Evolutionary conservation across 1,140 invertebrate species (phyloP), one percentile per base, ranked within the genome.

Genomic region (Lordiphosa collinella): DNA sequence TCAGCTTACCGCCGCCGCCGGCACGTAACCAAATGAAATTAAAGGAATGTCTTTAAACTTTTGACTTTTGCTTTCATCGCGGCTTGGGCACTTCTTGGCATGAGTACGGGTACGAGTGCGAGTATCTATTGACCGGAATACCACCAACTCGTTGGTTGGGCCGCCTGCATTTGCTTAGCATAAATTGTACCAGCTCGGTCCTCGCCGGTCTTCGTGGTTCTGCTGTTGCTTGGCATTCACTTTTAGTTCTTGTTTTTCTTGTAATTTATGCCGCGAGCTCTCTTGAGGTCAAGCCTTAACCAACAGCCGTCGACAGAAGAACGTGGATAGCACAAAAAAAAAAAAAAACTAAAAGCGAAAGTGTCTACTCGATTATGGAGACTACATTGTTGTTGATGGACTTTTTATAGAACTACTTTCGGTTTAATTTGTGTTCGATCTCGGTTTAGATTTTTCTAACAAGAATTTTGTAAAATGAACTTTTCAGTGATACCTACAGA

Each of bases 111-210:
- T 40, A 12, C 10, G n/a, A n/a, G n/a, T 6, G 14, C 13, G 25
- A 29, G 61, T 61, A 48, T 71, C 61, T 49, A 71, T 72, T 62
- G 50, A 57, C 51, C 54, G 55, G 47, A 52, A 49, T 56, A n/a
- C 32, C 13, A 43, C 32, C 38, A 9, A 13, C 18, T 12, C 10
- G 11, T 25, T 32, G 9, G 31, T 54, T 56, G 56, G 44, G 38
- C 53, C 36, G 56, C 48, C 62, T 69, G 78, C 78, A 84, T 84
- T 72, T 69, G 63, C 46, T 84, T 78, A 78, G 60, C 78, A 84
- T 82, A 84, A 84, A 84, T 16, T 16, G 1, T 3, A 1, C 16
- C 2, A 16, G 2, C 16, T 16, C 16, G 16, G 16, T 82, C 82
- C 53, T 55, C 44, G 52, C 13, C 46, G 40, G 34, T 61, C 25